These are phyloP conservation scores for Gila robusta DNA, from an alignment of 2,797 vertebrate genomes.

Conservation along the genomic window DNA sequence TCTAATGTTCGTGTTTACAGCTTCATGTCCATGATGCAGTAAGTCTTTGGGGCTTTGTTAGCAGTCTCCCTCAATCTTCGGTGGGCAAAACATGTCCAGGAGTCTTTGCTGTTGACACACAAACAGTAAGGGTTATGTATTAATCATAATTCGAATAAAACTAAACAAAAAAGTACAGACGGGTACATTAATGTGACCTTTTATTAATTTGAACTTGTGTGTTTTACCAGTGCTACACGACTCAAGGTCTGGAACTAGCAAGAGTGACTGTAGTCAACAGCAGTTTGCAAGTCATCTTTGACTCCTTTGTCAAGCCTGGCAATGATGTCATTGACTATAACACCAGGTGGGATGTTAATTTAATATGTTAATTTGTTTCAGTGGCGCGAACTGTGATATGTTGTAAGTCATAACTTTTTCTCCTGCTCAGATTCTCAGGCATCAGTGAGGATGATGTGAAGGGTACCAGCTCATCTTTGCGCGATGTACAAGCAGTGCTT, in stretches of 20 bases:
- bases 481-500: constrained; percentile 80
- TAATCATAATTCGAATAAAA: neutral
- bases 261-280: constrained; percentile 83
- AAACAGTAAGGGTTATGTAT: constrained; percentile 74
- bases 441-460: constrained; percentile 79
- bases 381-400: neutral
- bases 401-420: neutral
- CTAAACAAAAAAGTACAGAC: neutral
- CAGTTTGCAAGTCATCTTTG: constrained; percentile 81
- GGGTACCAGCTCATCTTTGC: constrained; percentile 70
- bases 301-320: constrained; percentile 83
- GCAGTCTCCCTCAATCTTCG: constrained; percentile 66
- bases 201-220: neutral
- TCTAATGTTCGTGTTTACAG: constrained; percentile 65
- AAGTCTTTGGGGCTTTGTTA: constrained; percentile 82
- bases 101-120: constrained; percentile 83
- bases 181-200: neutral
- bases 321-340: constrained; percentile 85
- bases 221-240: constrained; percentile 81
- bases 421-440: constrained; percentile 82
- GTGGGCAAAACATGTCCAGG: constrained; percentile 70
- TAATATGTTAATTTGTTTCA: neutral
- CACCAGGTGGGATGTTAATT: constrained; percentile 76
- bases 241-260: constrained; percentile 81
- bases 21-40: constrained; percentile 84